phyloP scores from a whole-genome alignment of 2,888 invertebrate species.

The Acrobeloides nanus region DNA sequence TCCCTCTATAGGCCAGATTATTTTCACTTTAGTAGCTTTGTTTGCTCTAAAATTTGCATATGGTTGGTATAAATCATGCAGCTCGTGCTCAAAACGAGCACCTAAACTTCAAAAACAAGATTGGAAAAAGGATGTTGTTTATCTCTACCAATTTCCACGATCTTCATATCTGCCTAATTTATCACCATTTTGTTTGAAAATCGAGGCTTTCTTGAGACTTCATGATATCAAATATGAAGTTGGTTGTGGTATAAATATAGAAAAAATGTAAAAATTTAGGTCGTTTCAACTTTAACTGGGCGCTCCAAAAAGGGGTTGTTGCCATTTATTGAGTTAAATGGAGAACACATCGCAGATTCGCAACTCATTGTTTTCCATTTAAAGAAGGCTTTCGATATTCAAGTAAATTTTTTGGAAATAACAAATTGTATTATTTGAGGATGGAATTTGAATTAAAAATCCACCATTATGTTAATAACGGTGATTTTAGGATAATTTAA shows the following conservation, averaged over 20 bases:
- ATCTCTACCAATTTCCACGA: conserved; percentile 45
- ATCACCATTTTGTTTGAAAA: conserved; percentile 48
- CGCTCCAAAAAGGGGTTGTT: conserved; percentile 26
- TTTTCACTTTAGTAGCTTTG: too few relatives aligned
- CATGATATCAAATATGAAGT: conserved; percentile 48
- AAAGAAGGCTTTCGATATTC: conserved; percentile 27
- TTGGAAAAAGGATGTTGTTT: conserved; percentile 41
- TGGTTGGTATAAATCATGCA: too few relatives aligned
- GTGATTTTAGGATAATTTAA: conserved; percentile 66
- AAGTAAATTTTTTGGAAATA: too few relatives aligned
- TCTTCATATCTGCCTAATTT: conserved; percentile 40
- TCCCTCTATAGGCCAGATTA: too few relatives aligned
- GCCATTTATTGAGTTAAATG: conserved; percentile 34
- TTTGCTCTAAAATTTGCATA: too few relatives aligned
- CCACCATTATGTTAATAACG: too few relatives aligned
- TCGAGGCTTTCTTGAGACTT: conserved; percentile 46
- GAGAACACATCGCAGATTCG: conserved; percentile 34
- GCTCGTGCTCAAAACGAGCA: too few relatives aligned
- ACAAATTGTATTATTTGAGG: background rate
- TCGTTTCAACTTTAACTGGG: conserved; percentile 15
- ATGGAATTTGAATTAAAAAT: conserved; percentile 2
- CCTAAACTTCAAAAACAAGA: conserved; percentile 24
- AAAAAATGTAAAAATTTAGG: background rate
- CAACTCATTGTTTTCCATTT: conserved; percentile 28
- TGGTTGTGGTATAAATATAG: background rate